Base-by-base conservation (phyloP, 1,140 invertebrate genomes). In the Panulirus ornatus region DNA sequence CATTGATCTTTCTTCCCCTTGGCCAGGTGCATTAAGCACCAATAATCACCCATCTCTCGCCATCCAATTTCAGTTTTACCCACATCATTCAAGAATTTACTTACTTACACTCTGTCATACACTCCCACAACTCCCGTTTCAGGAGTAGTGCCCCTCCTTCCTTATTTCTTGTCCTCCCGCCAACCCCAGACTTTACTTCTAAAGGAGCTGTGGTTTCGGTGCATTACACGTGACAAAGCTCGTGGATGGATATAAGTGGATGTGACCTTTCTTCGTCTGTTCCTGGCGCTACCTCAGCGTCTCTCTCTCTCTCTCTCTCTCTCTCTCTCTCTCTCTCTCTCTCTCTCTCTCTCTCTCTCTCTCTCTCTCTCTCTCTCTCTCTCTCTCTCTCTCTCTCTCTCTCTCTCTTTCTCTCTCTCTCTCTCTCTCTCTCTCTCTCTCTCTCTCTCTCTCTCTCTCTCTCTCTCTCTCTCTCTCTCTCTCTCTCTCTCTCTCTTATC, bases 251-350 rank as follows among this genome's bases (percentile, higher is more conserved):
- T 47, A 42, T 47, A 8, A n/a, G 22, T 47, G 42, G n/a, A n/a
- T n/a, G n/a, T n/a, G n/a, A n/a, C n/a, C n/a, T n/a, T n/a, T n/a
- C n/a, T n/a, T n/a, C n/a, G n/a, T n/a, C n/a, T n/a, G n/a, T n/a
- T n/a, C n/a, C n/a, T n/a, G n/a, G n/a, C n/a, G n/a, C n/a, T n/a
- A n/a, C 34, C 22, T n/a, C 2, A 8, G 27, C 1, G 6, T 81
- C 51, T 58, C 51, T 58, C 51, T 58, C 51, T 58, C 51, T 58
- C 51, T 58, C 51, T 58, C 51, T 58, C 51, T 58, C 51, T 58
- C 51, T 58, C 51, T 58, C 51, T 58, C 51, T 58, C 51, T 58
- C 51, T 58, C 51, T 58, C 51, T 58, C 51, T 58, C 51, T 58
- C 51, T 58, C 51, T 11, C 51, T 11, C 51, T 11, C 51, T 11